Percentiles rank a stretch among this genome's conserved stretches.
Conservation (phyloP, 2,888 invertebrate genomes). For the Philopedon plagiatum region DNA sequence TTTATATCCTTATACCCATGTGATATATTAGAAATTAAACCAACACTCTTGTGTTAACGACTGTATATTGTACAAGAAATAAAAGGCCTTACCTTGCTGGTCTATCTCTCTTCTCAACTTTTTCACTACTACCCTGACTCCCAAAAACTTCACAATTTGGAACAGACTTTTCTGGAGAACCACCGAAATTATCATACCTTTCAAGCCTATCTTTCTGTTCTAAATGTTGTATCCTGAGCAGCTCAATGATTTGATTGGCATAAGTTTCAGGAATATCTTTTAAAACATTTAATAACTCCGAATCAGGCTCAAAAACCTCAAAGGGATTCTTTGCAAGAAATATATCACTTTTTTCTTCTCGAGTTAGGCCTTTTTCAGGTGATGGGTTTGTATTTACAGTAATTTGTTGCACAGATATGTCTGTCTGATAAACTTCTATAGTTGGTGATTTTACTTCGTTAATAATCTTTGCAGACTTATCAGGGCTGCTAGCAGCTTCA, state of each 20-base stretch:
- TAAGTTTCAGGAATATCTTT: conserved; percentile 60
- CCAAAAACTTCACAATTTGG: conserved; percentile 9
- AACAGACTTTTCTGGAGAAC: conserved; percentile 3
- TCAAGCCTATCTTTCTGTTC: conserved; percentile 53
- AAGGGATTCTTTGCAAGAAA: conserved; percentile 47
- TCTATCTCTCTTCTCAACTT: conserved; percentile 1
- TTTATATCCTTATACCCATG: background rate
- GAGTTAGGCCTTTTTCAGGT: conserved; percentile 24
- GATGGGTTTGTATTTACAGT: conserved; percentile 54
- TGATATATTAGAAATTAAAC: too few relatives aligned
- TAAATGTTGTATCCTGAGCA: conserved; percentile 59
- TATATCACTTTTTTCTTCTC: conserved; percentile 33
- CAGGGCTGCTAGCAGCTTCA: conserved; percentile 23
- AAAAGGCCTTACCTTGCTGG: conserved; percentile 12
- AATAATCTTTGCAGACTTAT: conserved; percentile 25
- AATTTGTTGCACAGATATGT: conserved; percentile 60
- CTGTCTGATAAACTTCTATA: conserved; percentile 61
- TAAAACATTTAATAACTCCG: conserved; percentile 55
- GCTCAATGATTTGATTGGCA: conserved; percentile 60
- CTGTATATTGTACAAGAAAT: too few relatives aligned
- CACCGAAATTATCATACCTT: conserved; percentile 41
- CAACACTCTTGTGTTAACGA: too few relatives aligned
- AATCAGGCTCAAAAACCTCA: conserved; percentile 53
- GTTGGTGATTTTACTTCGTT: conserved; percentile 51
- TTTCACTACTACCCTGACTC: background rate